Conservation (phyloP, 2,797 vertebrate genomes). For the Anolis apletophallus region DNA sequence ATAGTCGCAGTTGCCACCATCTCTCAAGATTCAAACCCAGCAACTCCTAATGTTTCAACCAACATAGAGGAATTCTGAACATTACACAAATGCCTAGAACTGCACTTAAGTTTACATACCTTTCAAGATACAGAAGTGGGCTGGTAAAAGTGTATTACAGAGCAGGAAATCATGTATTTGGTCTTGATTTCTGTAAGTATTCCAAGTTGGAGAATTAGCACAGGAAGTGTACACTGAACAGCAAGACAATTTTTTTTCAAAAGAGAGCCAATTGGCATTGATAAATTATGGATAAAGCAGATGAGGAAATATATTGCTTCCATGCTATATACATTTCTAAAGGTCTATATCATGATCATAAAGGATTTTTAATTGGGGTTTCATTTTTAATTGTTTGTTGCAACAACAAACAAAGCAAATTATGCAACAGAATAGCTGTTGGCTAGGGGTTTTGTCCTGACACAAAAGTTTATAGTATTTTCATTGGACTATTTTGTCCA, state of each 20-base stretch:
- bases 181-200: slow-evolving; percentile 76
- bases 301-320: slow-evolving; percentile 73
- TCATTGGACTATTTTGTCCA: slow-evolving; percentile 56
- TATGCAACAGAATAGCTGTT: slow-evolving; percentile 74
- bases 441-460: slow-evolving; percentile 67
- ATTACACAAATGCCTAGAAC: slow-evolving; percentile 78
- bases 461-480: slow-evolving; percentile 71
- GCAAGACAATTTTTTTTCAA: slow-evolving; percentile 68
- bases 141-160: slow-evolving; percentile 80
- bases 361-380: slow-evolving; percentile 69
- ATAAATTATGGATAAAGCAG: slow-evolving; percentile 70
- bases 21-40: slow-evolving; percentile 95
- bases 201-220: slow-evolving; percentile 75
- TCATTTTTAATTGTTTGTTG: slow-evolving; percentile 72
- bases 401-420: slow-evolving; percentile 68
- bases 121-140: slow-evolving; percentile 82
- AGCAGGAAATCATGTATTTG: slow-evolving; percentile 78
- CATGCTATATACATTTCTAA: slow-evolving; percentile 76
- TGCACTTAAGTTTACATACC: slow-evolving; percentile 84
- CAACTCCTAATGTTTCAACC: slow-evolving; percentile 93
- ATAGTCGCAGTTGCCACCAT: slow-evolving; percentile 93
- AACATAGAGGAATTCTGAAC: slow-evolving; percentile 93
- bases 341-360: slow-evolving; percentile 68
- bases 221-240: slow-evolving; percentile 76
- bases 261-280: slow-evolving; percentile 72